Evolutionary conservation across 2,113 vertebrate species (phyloP), one percentile per base, ranked within the genome.

Genomic region (Epinephelus lanceolatus): DNA sequence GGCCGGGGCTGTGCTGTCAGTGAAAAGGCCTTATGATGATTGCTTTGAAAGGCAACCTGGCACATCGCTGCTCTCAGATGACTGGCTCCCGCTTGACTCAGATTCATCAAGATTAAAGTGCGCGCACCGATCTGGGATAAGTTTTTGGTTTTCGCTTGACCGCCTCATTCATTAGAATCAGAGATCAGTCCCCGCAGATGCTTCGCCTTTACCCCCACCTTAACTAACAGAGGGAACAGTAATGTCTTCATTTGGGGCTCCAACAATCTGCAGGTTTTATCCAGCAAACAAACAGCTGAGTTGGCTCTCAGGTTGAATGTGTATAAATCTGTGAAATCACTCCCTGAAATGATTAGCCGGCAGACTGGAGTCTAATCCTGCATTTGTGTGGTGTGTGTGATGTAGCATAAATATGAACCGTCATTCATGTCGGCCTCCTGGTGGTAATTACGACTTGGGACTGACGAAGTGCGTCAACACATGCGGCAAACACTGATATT

Each of bases 61-160:
- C 70, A 61, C 51, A 13, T 19, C 3, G 19, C 18, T 0, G 33
- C 25, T 49, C 62, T 40, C 9, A 0, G 49, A 40, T 11, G 55
- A 52, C 21, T 51, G 5, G 60, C 70, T 60, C 56, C 61, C 8
- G 21, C 60, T 71, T 53, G 30, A 51, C 68, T 81, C 61, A 0
- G 23, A 81, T 83, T 79, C 60, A 56, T 76, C 75, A 45, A 53
- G 57, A 85, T 55, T 66, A 77, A 74, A 80, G 67, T 13, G 81
- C 0, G 12, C 42, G 8, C 6, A 9, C 25, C 17, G 68, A 68
- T 71, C 37, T 51, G 57, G 62, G 78, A 73, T 72, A 23, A 76
- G 51, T 0, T 55, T 49, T 67, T 1, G 42, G 6, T 68, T 71
- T 70, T 57, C 53, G 4, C 25, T 42, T 30, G 59, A 62, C 63